Evolutionary conservation across 1,140 invertebrate genomes (phyloP), one percentile per base, ranked within the genome.

Genomic region (Neotoxoptera formosana): DNA sequence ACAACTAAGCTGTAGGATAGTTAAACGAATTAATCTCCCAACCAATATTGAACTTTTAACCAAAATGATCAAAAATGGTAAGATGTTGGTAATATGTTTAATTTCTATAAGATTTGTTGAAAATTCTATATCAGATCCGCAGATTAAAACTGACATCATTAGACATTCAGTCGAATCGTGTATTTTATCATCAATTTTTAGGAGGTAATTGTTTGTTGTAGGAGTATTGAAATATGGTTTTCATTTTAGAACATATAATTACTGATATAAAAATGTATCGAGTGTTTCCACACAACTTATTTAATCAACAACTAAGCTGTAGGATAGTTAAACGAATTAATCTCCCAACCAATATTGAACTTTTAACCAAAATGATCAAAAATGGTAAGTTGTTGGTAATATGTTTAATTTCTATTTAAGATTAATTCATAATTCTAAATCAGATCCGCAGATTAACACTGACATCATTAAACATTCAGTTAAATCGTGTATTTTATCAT

Each of bases 361-460:
- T n/a, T n/a, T n/a, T n/a, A n/a, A n/a, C n/a, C n/a, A n/a, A n/a
- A n/a, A n/a, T n/a, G n/a, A n/a, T n/a, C n/a, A 92, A 81, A 91
- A 81, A n/a, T 83, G 7, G 11, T 91, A 92, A 53, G 34, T 9
- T 84, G 36, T 93, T 53, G 48, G 48, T 81, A 34, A 48, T 30
- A 30, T 30, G 8, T 41, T 48, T 53, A 7, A 53, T 25, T 23
- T 47, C 0, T 91, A 30, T 20, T 67, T 30, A 47, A 17, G 11
- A 17, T 60, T 30, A n/a, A 1, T n/a, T n/a, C 14, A 67, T 30
- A 67, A 67, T 17, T 41, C 30, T 84, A 1, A 67, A 91, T 93
- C 89, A 93, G 93, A 47, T 94, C 93, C 89, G 93, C 91, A 94
- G 93, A 91, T 93, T 93, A 87, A 93, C 83, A 94, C 67, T 76